These are phyloP conservation scores for Rhadinocentrus ornatus DNA, from an alignment of 2,797 vertebrate genomes.

Conservation along the genomic window DNA sequence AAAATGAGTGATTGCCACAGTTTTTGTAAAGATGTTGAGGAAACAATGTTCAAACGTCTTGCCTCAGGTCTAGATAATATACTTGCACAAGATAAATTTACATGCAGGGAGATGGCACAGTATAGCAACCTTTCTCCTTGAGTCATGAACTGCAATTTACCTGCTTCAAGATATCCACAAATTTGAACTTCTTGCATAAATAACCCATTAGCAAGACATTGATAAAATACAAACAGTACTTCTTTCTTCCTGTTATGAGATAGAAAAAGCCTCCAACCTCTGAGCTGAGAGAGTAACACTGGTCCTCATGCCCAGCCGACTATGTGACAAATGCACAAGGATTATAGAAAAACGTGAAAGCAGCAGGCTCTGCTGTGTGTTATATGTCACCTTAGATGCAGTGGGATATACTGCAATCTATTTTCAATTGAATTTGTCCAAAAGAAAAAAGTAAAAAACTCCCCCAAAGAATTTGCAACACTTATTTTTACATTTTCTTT, in stretches of 20 bases:
- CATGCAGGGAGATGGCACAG: not conserved
- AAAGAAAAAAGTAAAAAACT: not conserved
- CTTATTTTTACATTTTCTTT: not conserved
- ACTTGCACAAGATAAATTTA: not conserved
- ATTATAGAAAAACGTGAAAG: not conserved
- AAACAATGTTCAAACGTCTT: not conserved
- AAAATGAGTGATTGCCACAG: not conserved
- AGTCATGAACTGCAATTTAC: not conserved
- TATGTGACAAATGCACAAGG: not conserved
- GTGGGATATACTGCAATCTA: not conserved
- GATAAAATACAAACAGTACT: not conserved
- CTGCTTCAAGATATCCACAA: not conserved
- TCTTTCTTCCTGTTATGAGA: not conserved
- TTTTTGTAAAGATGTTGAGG: not conserved
- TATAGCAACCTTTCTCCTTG: not conserved
- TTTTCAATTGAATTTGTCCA: not conserved
- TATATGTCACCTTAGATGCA: not conserved
- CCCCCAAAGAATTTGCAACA: not conserved
- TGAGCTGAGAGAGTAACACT: not conserved
- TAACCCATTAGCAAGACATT: not conserved
- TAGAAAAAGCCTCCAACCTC: not conserved
- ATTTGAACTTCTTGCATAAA: not conserved
- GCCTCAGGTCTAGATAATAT: not conserved
- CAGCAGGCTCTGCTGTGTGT: not conserved
- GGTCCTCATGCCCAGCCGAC: not conserved